Base-by-base conservation (phyloP, 1,140 invertebrate genomes). In the Zaprionus africanus region DNA sequence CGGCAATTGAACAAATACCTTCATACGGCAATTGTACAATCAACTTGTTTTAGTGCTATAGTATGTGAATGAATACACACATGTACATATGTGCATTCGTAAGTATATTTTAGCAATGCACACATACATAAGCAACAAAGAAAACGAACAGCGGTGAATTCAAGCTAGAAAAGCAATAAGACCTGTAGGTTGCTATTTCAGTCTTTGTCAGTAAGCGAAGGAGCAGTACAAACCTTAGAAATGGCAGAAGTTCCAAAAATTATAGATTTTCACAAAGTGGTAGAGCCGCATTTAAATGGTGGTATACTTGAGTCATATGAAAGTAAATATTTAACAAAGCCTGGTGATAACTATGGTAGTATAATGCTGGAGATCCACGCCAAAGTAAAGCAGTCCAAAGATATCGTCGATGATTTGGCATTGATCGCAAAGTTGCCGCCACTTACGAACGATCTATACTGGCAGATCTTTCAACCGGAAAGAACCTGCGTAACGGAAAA, bases 301-400 rank as follows among this genome's bases (percentile, higher is more conserved):
- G 76, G 38, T 4, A 78, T 65, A 6, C 9, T 92, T 0, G 71
- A 78, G 2, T 76, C 84, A 0, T 92, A 92, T 19, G 51, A 54
- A 17, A 82, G 78, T 54, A 36, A 68, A 12, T 92, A 88, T 58
- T 64, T 95, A 15, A 95, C 94, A 6, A 93, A 93, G 53, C 93
- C 93, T 0, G 95, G 95, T 1, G 95, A 95, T 75, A 95, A 95
- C 90, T 95, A 95, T 74, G 94, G 94, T 5, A 95, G 95, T 85
- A 78, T 93, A 0, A 94, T 95, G 71, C 75, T 94, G 1, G 90
- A 91, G 6, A 91, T 95, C 1, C 41, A 72, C 41, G 90, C 87
- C 0, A 76, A 80, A 28, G 43, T 92, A 17, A 78, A 76, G n/a
- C 64, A 72, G 34, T 7, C 56, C 5, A 64, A 82, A 41, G 83